Percentiles rank a stretch among this genome's conserved stretches.
Conservation (phyloP, 2,888 invertebrate species). For the Tinea pellionella region DNA sequence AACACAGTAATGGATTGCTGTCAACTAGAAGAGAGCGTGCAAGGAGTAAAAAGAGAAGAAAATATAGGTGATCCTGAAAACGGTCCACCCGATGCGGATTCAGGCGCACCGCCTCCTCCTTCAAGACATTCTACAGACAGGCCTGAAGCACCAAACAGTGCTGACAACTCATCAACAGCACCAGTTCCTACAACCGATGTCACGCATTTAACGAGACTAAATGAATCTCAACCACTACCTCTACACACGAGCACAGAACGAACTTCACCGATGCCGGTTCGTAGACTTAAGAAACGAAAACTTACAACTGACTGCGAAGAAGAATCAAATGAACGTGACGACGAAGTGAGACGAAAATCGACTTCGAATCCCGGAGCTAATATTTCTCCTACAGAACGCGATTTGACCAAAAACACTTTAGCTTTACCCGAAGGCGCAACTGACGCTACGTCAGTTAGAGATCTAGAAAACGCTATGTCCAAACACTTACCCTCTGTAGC, state of each 20-base stretch:
- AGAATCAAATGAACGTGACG: slow-evolving; percentile 40
- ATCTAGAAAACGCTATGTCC: slow-evolving; percentile 96
- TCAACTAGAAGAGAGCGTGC: slow-evolving; percentile 86
- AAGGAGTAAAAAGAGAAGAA: slow-evolving; percentile 87
- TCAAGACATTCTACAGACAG: slow-evolving; percentile 49
- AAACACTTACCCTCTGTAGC: slow-evolving; percentile 82
- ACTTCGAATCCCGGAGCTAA: slow-evolving; percentile 53
- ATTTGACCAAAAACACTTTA: slow-evolving; percentile 46
- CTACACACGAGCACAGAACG: slow-evolving; percentile 51
- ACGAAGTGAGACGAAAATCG: slow-evolving; percentile 56
- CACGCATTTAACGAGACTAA: slow-evolving; percentile 55
- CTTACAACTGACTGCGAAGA: slow-evolving; percentile 56
- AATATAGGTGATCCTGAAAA: slow-evolving; percentile 85
- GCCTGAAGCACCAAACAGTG: slow-evolving; percentile 48
- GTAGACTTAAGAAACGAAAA: slow-evolving; percentile 68
- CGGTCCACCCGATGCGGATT: slow-evolving; percentile 88
- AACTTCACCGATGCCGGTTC: slow-evolving; percentile 72
- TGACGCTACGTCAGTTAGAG: slow-evolving; percentile 81
- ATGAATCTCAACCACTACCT: slow-evolving; percentile 51
- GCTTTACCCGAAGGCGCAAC: slow-evolving; percentile 48
- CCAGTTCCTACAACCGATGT: slow-evolving; percentile 54
- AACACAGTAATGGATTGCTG: slow-evolving; percentile 95
- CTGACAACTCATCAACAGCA: slow-evolving; percentile 50
- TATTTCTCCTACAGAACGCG: slow-evolving; percentile 54
- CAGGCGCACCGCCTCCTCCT: slow-evolving; percentile 49